Base-by-base conservation (phyloP, 2,888 invertebrate species). In the Erebia ligea region DNA sequence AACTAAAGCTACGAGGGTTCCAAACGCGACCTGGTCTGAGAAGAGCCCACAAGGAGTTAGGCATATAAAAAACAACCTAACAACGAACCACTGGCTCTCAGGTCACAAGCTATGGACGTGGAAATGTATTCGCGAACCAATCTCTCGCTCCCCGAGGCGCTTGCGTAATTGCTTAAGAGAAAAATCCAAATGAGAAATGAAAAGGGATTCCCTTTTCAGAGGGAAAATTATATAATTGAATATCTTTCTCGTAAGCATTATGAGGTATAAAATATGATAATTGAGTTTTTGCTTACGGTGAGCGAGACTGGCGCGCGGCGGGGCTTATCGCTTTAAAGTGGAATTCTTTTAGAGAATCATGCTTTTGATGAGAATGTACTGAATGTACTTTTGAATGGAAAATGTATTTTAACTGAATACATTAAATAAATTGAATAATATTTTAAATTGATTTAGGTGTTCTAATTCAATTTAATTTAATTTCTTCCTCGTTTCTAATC, bases 121-220 rank as follows among this genome's bases (percentile, higher is more conserved):
- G 85, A 84, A 85, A 85, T 85, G 82, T 85, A 85, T 82, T 81
- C 85, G 81, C 80, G 83, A 86, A 84, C 86, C 88, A 86, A 88
- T 90, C 87, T 84, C 85, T 79, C 84, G 82, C 79, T 81, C 87
- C 90, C 89, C 84, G 84, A 84, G 88, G 90, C 90, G 81, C 79
- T 77, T 83, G 78, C 81, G 87, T 93, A 92, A 93, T 93, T 92
- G 92, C 91, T 92, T 92, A 92, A 92, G 92, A 92, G 92, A 92
- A 92, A 92, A 92, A 93, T 93, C 92, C 92, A 92, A 92, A 92
- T 92, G 92, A 93, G 91, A 93, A 93, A 92, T 92, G 91, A 92
- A 92, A 92, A 91, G 91, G 91, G 91, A 91, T 86, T 90, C 91
- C 89, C 87, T 90, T 90, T 91, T 88, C 88, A 88, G 87, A 90